phyloP scores from a whole-genome alignment of 2,888 invertebrate species.

The Apotomis turbidana region DNA sequence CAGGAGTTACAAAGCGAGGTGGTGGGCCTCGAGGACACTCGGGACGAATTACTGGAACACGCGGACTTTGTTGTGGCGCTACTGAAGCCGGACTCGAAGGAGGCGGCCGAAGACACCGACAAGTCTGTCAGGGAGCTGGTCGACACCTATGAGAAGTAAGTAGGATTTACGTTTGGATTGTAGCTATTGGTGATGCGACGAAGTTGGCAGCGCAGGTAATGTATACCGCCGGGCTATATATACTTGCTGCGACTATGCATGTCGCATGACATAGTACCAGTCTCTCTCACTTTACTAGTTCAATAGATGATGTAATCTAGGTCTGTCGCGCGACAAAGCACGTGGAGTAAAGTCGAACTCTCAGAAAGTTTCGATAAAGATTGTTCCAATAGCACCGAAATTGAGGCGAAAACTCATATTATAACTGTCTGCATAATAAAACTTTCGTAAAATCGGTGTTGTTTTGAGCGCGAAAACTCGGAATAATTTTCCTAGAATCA shows the following conservation, averaged over 20 bases:
- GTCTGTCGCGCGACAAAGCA: no score
- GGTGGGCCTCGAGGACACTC: slow-evolving; percentile 86
- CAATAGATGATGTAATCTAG: not conserved
- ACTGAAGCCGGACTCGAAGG: slow-evolving; percentile 86
- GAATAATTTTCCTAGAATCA: slow-evolving; percentile 38
- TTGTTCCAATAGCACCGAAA: no score
- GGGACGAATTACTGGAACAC: slow-evolving; percentile 87
- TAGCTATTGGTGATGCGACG: not conserved
- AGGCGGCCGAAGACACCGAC: slow-evolving; percentile 87
- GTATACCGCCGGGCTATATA: no score
- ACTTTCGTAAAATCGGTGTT: not conserved
- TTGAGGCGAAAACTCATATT: not conserved
- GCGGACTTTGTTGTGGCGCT: slow-evolving; percentile 88
- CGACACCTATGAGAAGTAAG: slow-evolving; percentile 86
- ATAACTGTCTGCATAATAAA: not conserved
- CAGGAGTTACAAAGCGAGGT: slow-evolving; percentile 91
- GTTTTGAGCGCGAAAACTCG: slow-evolving; percentile 15
- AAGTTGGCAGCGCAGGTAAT: no score
- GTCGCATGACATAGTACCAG: no score
- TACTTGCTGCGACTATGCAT: no score
- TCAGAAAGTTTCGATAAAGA: no score
- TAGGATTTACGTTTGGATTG: slow-evolving; percentile 43
- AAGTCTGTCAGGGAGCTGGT: slow-evolving; percentile 88
- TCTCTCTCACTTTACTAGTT: not conserved
- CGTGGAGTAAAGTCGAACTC: not conserved